Evolutionary conservation across 2,888 invertebrate genomes (phyloP).

Genomic region (Hipparchia sbordonii): DNA sequence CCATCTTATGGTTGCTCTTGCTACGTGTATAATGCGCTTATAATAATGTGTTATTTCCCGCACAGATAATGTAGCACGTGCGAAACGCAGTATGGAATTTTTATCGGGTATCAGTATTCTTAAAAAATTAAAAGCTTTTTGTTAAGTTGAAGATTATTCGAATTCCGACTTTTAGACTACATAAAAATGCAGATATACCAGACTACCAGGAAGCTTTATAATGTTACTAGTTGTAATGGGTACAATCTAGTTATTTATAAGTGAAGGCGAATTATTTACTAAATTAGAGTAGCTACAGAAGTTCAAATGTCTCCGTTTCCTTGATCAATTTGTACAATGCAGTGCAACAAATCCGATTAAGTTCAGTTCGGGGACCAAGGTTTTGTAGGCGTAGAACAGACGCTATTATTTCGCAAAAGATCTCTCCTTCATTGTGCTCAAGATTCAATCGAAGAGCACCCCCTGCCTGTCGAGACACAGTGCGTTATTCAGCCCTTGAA

Average conservation of each 20-base stretch:
- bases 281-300: neutral
- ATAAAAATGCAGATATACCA: too few species aligned
- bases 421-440: constrained; percentile 39
- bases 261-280: neutral
- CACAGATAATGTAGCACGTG: constrained; percentile 8
- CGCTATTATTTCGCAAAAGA: constrained; percentile 39
- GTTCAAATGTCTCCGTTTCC: constrained; percentile 5
- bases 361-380: constrained; percentile 30
- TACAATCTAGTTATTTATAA: too few species aligned
- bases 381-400: constrained; percentile 25
- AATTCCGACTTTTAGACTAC: too few species aligned
- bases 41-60: constrained; percentile 6
- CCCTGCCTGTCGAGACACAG: constrained; percentile 15
- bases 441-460: constrained; percentile 38
- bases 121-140: neutral
- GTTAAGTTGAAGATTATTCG: neutral
- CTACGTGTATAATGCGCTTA: constrained; percentile 9
- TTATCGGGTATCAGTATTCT: neutral
- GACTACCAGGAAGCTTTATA: too few species aligned
- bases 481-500: constrained; percentile 8
- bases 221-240: too few species aligned
- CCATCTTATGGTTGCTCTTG: constrained; percentile 14
- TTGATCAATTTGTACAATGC: constrained; percentile 20
- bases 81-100: neutral
- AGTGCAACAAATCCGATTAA: constrained; percentile 33